Percentiles rank a stretch among this genome's conserved stretches.
Conservation (phyloP, 2,888 invertebrate species). For the Lepidocyrtinus sp. region DNA sequence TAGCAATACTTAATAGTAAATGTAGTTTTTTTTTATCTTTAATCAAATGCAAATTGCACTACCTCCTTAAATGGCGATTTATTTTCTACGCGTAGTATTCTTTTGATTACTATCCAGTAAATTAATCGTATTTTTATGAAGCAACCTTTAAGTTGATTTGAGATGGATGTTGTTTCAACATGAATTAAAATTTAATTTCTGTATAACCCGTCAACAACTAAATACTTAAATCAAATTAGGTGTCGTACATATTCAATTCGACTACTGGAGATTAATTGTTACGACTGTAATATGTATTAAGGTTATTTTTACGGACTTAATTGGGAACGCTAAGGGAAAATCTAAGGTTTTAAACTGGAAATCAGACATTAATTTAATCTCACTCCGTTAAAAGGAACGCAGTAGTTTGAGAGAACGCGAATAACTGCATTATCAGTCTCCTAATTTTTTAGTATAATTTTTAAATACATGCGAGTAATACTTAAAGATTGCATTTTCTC, state of each 20-base stretch:
- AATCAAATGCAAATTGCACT: no score
- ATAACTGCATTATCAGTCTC: constrained; percentile 56
- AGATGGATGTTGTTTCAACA: neutral
- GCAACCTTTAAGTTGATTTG: no score
- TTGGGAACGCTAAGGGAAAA: constrained; percentile 5
- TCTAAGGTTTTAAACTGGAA: neutral
- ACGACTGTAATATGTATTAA: neutral
- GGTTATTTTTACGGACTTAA: neutral
- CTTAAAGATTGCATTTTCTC: constrained; percentile 2
- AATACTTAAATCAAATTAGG: neutral
- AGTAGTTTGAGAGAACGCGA: constrained; percentile 33
- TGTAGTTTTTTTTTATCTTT: no score
- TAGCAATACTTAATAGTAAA: no score
- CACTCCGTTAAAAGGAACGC: constrained; percentile 47
- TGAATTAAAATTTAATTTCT: neutral
- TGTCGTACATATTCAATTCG: neutral
- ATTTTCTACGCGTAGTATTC: no score
- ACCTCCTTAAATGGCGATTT: no score
- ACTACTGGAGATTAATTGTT: neutral
- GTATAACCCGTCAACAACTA: neutral
- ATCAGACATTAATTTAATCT: constrained; percentile 58
- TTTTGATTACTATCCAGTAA: no score
- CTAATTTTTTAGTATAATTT: constrained; percentile 33
- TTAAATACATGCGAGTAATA: constrained; percentile 30
- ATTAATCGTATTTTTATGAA: no score